Evolutionary conservation across 1,140 invertebrate species (phyloP), one percentile per base, ranked within the genome.

Genomic region (Glossosoma conforme): DNA sequence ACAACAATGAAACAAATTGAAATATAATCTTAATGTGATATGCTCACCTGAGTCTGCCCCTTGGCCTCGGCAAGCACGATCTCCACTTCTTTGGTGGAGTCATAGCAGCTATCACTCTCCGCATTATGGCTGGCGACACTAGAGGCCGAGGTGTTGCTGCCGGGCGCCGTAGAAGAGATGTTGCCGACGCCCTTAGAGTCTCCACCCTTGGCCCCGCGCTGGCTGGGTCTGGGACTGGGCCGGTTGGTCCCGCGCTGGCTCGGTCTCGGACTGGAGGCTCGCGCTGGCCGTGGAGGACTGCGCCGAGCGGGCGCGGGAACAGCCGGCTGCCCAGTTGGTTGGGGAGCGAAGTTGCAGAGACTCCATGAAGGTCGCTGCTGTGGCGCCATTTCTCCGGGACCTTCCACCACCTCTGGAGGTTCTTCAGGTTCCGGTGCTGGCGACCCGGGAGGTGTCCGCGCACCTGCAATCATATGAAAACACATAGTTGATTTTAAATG

Each of bases 61-160:
- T 71, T 72, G 25, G 72, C 70, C 45, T 72, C 69, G 3, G 70
- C 73, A 11, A 77, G 60, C 0, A 72, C 70, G 45, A 65, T 67
- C 46, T 71, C 67, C 4, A 76, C 59, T 52, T 75, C 65, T 58
- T 73, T 70, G 2, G 63, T 62, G 2, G 66, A 66, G 56, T 74
- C 70, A 47, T 63, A 66, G 41, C 70, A 67, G 36, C 64, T 65
- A 37, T 74, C 70, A 0, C 72, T 65, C 55, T 68, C 67, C 13
- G 24, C 32, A 33, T 44, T 52, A n/a, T 22, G 19, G 40, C 50
- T 52, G 2, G 33, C 41, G 24, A 40, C 40, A 22, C 50, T 52
- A 3, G 43, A 45, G 13, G 43, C 24, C n/a, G 42, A 45, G 8
- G 50, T 46, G 18, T 52, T 52, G 15, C 42, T 45, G 4, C 50